Evolutionary conservation across 1,140 invertebrate genomes (phyloP), one percentile per base, ranked within the genome.

Genomic region (Hyphantria cunea): DNA sequence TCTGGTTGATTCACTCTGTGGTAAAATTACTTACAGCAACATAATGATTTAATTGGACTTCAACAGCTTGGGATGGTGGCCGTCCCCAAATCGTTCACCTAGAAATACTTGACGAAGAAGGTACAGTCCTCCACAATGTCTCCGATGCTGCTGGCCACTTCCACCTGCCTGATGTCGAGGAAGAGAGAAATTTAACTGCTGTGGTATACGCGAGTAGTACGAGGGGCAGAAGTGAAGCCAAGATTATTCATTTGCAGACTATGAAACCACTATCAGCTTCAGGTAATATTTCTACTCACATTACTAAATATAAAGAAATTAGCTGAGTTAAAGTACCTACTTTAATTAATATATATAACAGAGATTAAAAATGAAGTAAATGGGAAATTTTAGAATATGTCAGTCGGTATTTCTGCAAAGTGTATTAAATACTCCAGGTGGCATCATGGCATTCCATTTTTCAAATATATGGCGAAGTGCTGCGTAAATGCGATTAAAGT

Each of bases 1-100:
- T n/a, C n/a, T n/a, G n/a, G n/a, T n/a, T n/a, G n/a, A n/a, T n/a
- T n/a, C n/a, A n/a, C n/a, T n/a, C n/a, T n/a, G n/a, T n/a, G n/a
- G n/a, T n/a, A n/a, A n/a, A n/a, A n/a, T n/a, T n/a, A n/a, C n/a
- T n/a, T n/a, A n/a, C n/a, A n/a, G n/a, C n/a, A n/a, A 25, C 11
- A 37, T 25, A 13, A 54, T 33, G 31, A 9, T 14, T 47, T 9
- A 25, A 7, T 48, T 33, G 2, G 6, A 37, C 41, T 59, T 49
- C 8, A 11, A 8, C 49, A 89, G 86, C 77, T 8, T 89, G 86
- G 86, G 78, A 86, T 53, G 86, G 86, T 2, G 86, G 86, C 0
- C 72, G 86, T 4, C 64, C 74, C 0, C 84, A 86, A 47, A 72
- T 51, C 0, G 54, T 89, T 0, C 78, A 83, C 52, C 51, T 89